Evolutionary conservation across 53 echinoderm and acorn worm species (phyloP).

Genomic region (Echinarachnius parma): DNA sequence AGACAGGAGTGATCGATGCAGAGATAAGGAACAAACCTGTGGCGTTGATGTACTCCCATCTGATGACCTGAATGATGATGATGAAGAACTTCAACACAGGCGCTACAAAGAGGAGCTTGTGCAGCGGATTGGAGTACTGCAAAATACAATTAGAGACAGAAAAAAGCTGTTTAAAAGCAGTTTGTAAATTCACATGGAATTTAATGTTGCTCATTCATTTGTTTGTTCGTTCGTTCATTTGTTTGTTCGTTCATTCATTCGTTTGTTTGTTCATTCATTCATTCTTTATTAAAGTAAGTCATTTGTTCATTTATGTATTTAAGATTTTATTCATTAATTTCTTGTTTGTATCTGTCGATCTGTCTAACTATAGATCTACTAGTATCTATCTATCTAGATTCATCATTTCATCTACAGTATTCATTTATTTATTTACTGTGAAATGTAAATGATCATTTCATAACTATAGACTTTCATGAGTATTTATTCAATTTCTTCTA

Average conservation of each 20-base stretch:
- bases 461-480: too few species aligned
- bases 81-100: slow-evolving; percentile 78
- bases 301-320: background rate
- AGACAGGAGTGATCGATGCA: too few species aligned
- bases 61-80: slow-evolving; percentile 67
- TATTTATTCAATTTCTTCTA: too few species aligned
- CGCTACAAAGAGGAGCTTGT: slow-evolving; percentile 84
- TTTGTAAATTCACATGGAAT: background rate
- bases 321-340: too few species aligned
- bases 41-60: slow-evolving; percentile 70
- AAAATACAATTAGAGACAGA: background rate
- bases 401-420: too few species aligned
- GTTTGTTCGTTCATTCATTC: background rate
- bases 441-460: too few species aligned
- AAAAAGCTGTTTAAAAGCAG: background rate
- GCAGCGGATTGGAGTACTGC: slow-evolving; percentile 88
- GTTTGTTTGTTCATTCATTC: background rate
- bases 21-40: slow-evolving; percentile 83
- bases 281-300: background rate
- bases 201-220: background rate
- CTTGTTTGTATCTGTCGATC: too few species aligned
- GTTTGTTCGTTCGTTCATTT: background rate
- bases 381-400: too few species aligned
- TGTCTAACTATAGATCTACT: too few species aligned
- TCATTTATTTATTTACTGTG: too few species aligned